Evolutionary conservation across 2,888 invertebrate genomes (phyloP), one percentile per base, ranked within the genome.

Genomic region (Cylindroiulus punctatus): DNA sequence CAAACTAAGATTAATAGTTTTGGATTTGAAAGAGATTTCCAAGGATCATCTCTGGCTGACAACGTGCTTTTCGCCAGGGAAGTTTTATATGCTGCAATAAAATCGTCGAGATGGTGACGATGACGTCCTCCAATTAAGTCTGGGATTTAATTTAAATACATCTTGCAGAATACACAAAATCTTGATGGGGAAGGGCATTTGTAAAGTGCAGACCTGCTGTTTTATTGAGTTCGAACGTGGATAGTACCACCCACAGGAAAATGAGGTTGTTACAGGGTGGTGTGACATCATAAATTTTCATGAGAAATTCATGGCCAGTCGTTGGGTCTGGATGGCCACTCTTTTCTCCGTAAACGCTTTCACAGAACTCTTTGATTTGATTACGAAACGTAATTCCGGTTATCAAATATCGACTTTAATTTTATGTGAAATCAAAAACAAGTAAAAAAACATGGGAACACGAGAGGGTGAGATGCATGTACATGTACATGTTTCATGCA

Each of bases 81-180:
- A 30, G 26, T 76, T 76, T 76, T 76, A 76, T 76, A 30, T 30
- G 26, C 26, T 0, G 76, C 30, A 26, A 30, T 76, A 76, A 76
- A 76, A 30, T 76, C 30, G 14, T 26, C 76, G 22, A 76, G 76
- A 76, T 76, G 76, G 76, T 76, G 76, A 65, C 65, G 65, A 65
- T 65, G 65, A 76, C 76, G 76, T 76, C 76, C 14, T 76, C 76
- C 76, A 76, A 76, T 76, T 76, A 76, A 76, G 76, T 1, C 26
- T 22, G 8, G 26, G 26, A 22, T 30, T 76, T 76, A 76, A 76
- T 76, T 76, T 76, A 7, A 76, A 76, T 76, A 26, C 26, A 76
- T 76, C 30, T 76, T 30, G 76, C 76, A 30, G 3, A 76, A 30
- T 76, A 14, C 30, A 0, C 76, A 76, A 76, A 76, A 30, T 76